Percentiles rank a stretch among this genome's conserved stretches.
These are phyloP conservation scores for Sebastes ruberrimus DNA, from an alignment of 2,797 vertebrate genomes.

Conservation along the genomic window DNA sequence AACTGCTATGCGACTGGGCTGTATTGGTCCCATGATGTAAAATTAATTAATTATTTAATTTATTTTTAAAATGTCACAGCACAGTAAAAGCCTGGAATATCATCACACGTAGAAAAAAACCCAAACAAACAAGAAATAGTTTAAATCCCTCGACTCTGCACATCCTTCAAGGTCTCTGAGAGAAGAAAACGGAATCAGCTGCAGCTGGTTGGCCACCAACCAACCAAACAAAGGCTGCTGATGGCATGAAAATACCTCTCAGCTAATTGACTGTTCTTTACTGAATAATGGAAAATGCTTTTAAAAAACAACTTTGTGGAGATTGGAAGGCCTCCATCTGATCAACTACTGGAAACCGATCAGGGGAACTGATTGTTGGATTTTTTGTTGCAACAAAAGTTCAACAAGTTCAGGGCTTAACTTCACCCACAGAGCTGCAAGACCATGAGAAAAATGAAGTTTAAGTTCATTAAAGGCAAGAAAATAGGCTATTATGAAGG, in stretches of 20 bases:
- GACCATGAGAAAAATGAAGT: neutral
- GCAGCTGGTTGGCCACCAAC: constrained; percentile 15
- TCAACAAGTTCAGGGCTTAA: neutral
- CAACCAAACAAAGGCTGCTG: neutral
- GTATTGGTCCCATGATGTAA: neutral
- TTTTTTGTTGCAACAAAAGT: neutral
- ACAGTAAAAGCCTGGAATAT: neutral
- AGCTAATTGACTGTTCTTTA: neutral
- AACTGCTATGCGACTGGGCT: neutral
- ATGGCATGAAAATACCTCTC: neutral
- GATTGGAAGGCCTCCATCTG: neutral
- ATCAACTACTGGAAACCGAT: neutral
- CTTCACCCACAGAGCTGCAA: neutral
- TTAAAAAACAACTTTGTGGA: neutral
- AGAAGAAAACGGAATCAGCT: neutral
- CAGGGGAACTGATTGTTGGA: neutral
- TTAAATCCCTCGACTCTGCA: neutral
- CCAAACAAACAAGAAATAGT: neutral
- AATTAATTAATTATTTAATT: neutral
- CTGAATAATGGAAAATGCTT: neutral
- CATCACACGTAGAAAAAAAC: neutral
- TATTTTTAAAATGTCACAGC: neutral
- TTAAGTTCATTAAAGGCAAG: neutral
- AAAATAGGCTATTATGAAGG: no score
- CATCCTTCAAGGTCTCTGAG: neutral